Conservation (phyloP, 2,888 invertebrate species). For the Leptinotarsa peninsularis region DNA sequence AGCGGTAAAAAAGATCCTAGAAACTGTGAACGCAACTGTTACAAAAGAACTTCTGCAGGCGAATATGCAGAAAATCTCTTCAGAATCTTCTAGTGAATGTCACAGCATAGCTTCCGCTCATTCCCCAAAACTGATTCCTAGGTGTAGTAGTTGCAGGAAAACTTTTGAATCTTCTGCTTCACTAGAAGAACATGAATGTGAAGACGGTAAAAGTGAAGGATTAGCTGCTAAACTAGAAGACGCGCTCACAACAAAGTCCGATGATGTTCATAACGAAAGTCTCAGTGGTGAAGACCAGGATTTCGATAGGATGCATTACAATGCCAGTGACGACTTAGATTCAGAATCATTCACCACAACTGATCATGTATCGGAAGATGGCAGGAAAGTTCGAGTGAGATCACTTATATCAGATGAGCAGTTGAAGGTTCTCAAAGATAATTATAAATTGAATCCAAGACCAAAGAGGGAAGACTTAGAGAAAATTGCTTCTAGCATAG, state of each 20-base stretch:
- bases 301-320: constrained; percentile 60
- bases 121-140: constrained; percentile 64
- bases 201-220: constrained; percentile 77
- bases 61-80: constrained; percentile 76
- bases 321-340: constrained; percentile 69
- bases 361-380: constrained; percentile 68
- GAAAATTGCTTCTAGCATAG: constrained; percentile 83
- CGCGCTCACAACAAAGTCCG: constrained; percentile 69
- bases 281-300: constrained; percentile 67
- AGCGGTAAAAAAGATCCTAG: constrained; percentile 78
- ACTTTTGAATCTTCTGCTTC: constrained; percentile 72
- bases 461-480: constrained; percentile 95
- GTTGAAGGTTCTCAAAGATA: constrained; percentile 86
- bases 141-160: constrained; percentile 73
- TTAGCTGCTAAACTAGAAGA: constrained; percentile 82
- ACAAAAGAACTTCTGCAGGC: constrained; percentile 80
- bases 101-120: constrained; percentile 60
- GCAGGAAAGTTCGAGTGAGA: constrained; percentile 88
- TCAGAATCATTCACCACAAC: constrained; percentile 68
- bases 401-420: constrained; percentile 96
- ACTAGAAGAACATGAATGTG: constrained; percentile 80
- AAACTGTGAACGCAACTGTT: constrained; percentile 81
- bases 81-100: constrained; percentile 68
- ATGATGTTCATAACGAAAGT: constrained; percentile 68
- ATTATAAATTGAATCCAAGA: constrained; percentile 90